Conservation (phyloP, 2,113 vertebrate genomes). For the Gambusia holbrooki region DNA sequence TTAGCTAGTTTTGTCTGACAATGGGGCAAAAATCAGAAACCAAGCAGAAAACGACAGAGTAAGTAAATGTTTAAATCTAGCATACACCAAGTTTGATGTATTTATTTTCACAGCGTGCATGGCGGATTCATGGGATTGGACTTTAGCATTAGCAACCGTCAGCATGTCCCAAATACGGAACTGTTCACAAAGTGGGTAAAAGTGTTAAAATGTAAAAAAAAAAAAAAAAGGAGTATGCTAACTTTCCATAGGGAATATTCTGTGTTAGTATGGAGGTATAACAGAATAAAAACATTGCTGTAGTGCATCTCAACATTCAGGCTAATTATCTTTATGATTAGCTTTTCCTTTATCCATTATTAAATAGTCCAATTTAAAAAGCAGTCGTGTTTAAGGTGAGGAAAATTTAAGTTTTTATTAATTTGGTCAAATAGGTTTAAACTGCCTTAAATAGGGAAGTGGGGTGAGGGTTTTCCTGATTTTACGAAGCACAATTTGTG, state of each 20-base stretch:
- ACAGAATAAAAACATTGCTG: background rate
- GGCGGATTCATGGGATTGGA: background rate
- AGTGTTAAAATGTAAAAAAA: background rate
- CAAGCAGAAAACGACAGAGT: background rate
- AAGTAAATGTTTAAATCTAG: background rate
- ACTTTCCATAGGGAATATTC: background rate
- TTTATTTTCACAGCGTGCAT: background rate
- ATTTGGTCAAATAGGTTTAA: background rate
- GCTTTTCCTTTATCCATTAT: no score
- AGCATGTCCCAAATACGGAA: background rate
- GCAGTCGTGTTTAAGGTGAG: background rate
- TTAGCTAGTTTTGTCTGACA: background rate
- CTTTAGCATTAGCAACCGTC: background rate
- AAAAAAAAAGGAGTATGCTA: background rate
- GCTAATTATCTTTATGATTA: background rate
- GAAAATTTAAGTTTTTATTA: background rate
- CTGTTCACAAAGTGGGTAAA: background rate
- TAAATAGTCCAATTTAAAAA: background rate
- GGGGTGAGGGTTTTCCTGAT: no score
- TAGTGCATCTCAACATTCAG: background rate
- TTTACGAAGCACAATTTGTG: background rate
- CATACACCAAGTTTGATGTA: background rate
- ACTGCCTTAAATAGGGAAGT: no score
- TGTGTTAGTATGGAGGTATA: background rate
- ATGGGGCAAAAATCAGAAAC: background rate